Evolutionary conservation across 2,113 vertebrate species (phyloP), one percentile per base, ranked within the genome.

Genomic region (Halichoerus grypus): DNA sequence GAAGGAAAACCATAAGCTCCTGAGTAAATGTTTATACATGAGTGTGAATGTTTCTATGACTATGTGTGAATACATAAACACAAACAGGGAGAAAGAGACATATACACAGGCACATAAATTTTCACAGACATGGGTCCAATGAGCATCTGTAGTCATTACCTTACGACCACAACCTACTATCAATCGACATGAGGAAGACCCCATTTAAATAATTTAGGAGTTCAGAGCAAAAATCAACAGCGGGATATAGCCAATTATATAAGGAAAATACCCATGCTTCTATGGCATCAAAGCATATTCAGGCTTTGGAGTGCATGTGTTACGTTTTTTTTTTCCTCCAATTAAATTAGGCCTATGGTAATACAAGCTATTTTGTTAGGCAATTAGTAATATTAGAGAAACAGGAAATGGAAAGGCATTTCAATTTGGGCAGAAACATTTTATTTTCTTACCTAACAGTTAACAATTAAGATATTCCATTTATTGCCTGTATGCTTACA

Each of bases 201-300:
- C 96, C 88, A 95, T 96, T 98, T 98, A 98, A 98, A 98, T 98
- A 98, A 98, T 98, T 98, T 98, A 98, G 69, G 95, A 98, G 97
- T 97, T 98, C 97, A 97, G 98, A 96, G 97, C 72, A 97, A 98
- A 98, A 98, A 97, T 97, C 97, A 98, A 98, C 98, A 98, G 98
- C 95, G 18, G 97, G 98, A 97, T 98, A 96, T 93, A 76, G 96
- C 97, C 97, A 98, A 98, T 98, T 98, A 98, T 97, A 95, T 91
- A 96, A 97, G 93, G 97, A 97, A 97, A 97, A 97, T 97, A 95
- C 74, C 71, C 83, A 61, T 51, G 95, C 77, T 96, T 96, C 94
- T 74, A 76, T 59, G 93, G 88, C 67, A 97, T 97, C 95, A 97
- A 98, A 97, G 91, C 88, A 95, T 7, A 95, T 55, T 88, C 33